phyloP scores from a whole-genome alignment of 2,113 vertebrate species.

The Macquaria australasica region DNA sequence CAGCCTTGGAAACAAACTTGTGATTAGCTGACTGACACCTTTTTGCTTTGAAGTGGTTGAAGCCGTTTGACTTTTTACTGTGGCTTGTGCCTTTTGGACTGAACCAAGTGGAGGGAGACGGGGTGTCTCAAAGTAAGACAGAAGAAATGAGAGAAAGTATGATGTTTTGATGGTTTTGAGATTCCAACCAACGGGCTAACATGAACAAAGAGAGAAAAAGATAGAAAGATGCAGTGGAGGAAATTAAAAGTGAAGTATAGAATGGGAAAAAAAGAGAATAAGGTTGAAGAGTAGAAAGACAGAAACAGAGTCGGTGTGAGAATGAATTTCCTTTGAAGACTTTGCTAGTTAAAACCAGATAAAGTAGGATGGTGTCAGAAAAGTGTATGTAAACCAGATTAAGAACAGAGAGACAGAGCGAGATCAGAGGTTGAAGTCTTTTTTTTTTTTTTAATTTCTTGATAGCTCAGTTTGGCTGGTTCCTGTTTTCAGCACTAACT shows the following conservation, averaged over 20 bases:
- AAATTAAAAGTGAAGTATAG: background rate
- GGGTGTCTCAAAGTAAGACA: background rate
- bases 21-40: background rate
- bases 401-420: background rate
- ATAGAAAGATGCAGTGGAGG: background rate
- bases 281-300: background rate
- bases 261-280: too few species aligned
- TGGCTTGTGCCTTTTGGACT: background rate
- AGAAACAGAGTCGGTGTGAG: background rate
- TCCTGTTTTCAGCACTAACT: conserved; percentile 65
- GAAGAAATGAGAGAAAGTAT: background rate
- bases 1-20: background rate
- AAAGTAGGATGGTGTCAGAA: background rate
- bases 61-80: background rate
- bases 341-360: background rate
- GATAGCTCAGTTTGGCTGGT: conserved; percentile 22
- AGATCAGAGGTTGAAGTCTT: background rate
- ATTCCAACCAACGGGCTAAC: background rate
- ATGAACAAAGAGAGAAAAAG: background rate
- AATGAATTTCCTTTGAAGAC: background rate
- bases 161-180: background rate
- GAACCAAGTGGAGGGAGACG: background rate
- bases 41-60: background rate
- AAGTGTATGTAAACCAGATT: conserved; percentile 21
- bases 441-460: background rate